Evolutionary conservation across 2,113 vertebrate genomes (phyloP), one percentile per base, ranked within the genome.

Genomic region (Sebastes schlegelii): DNA sequence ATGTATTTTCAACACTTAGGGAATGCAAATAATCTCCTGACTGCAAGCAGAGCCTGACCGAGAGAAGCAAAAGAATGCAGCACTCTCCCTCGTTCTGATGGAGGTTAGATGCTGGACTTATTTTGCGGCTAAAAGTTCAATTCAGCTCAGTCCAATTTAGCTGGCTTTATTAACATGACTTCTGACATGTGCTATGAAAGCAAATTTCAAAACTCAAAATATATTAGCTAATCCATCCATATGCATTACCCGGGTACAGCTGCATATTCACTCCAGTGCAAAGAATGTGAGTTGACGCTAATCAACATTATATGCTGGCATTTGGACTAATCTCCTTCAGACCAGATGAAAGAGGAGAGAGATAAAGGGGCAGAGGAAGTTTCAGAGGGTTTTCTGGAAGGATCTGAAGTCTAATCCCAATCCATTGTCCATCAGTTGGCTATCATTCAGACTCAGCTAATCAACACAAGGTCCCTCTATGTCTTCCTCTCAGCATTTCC

Each of bases 301-400:
- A 86, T 88, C 83, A 83, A 83, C 73, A 26, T 77, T 55, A 67
- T 16, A 23, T 13, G 61, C 60, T 52, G 79, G 75, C 72, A 78
- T 86, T 82, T 74, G 83, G 81, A 67, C 79, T 86, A 88, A 91
- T 86, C 88, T 80, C 48, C 75, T 80, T 19, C 68, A 51, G 60
- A 62, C 67, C 74, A 82, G 75, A 88, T 88, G 85, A 89, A 88
- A 86, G 80, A 76, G 72, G 63, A 8, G 17, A 10, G 8, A 87
- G 79, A 86, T 80, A 86, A 88, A 86, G 34, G 71, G 63, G n/a
- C 77, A 46, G 23, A 65, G 74, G 34, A 66, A 21, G 52, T 87
- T 87, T 87, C 70, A 52, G 42, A 82, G 72, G 82, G 67, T 86
- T 91, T 83, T 89, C 64, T 86, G 16, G 65, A 84, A 82, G 77